These are phyloP conservation scores for Dendrocopos noguchii DNA, from an alignment of 2,113 vertebrate genomes.

Conservation along the genomic window DNA sequence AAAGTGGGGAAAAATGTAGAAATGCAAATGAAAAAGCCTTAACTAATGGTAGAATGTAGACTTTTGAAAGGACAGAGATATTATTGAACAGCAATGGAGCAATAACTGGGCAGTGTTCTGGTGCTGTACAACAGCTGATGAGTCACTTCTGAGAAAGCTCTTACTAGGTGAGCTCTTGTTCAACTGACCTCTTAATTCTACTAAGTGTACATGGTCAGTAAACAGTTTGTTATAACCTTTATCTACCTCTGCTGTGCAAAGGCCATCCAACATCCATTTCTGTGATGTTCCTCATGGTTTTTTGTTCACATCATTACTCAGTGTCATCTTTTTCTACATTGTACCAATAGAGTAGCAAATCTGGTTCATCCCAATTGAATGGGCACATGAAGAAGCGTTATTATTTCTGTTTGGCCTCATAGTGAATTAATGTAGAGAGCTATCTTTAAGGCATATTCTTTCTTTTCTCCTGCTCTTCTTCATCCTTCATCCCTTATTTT, in stretches of 20 bases:
- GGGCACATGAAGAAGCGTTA: not conserved
- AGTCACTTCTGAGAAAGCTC: constrained; percentile 53
- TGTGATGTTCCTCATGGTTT: constrained; percentile 27
- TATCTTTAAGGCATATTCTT: constrained; percentile 21
- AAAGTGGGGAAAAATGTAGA: constrained; percentile 38
- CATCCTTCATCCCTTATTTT: constrained; percentile 25
- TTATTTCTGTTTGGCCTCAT: constrained; percentile 39
- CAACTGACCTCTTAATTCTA: constrained; percentile 59
- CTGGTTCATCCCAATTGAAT: not conserved
- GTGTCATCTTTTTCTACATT: constrained; percentile 31
- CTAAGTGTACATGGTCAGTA: constrained; percentile 64
- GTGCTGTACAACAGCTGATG: constrained; percentile 21
- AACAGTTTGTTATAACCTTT: constrained; percentile 73
- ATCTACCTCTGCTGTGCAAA: constrained; percentile 70
- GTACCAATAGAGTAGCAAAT: constrained; percentile 3
- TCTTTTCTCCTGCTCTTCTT: constrained; percentile 29
- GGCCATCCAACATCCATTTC: constrained; percentile 48
- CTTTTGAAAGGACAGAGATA: constrained; percentile 12
- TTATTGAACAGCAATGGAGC: constrained; percentile 42
- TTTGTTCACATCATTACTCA: constrained; percentile 7
- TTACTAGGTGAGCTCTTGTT: constrained; percentile 65
- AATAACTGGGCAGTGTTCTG: constrained; percentile 62
- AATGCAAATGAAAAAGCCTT: constrained; percentile 52
- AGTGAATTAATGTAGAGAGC: constrained; percentile 27
- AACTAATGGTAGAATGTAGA: constrained; percentile 54